Evolutionary conservation across 2,797 vertebrate species (phyloP), one percentile per base, ranked within the genome.

Genomic region (Sylvia borin): DNA sequence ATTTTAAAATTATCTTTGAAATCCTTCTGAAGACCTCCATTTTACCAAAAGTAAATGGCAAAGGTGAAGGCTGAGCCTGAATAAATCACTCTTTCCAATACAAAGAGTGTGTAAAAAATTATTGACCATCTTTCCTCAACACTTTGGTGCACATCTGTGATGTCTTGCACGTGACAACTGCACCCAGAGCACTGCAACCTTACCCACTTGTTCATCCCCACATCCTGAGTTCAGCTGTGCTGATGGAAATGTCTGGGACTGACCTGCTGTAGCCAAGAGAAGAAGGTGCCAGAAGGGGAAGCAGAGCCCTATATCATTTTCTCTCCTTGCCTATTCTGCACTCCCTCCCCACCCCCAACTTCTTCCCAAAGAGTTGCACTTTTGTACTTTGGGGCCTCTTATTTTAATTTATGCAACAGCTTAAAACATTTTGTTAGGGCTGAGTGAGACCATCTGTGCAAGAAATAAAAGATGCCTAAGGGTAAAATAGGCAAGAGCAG

Each of bases 371-470:
- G 94, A 96, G 92, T 93, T 97, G 94, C 89, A 97, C 88, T 97
- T 97, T 91, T 93, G 96, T 97, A 97, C 95, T 97, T 79, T 0
- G 27, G 97, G 97, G 96, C 97, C 97, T 98, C 96, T 97, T 97
- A 94, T 92, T 98, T 94, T 98, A 97, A 98, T 98, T 98, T 98
- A 98, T 98, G 97, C 97, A 98, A 97, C 91, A 96, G 97, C 95
- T 98, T 97, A 97, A 98, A 97, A 97, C 96, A 97, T 98, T 98
- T 98, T 97, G 97, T 97, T 97, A 97, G 98, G 97, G 97, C 96
- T 98, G 97, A 98, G 97, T 97, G 97, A 98, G 97, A 97, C 97
- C 98, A 98, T 98, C 98, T 98, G 98, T 98, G 97, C 95, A 92
- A 97, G 97, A 97, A 97, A 97, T 96, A 97, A 98, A 98, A 97